phyloP scores from a whole-genome alignment of 2,888 invertebrate species.

The Andrena minutula region DNA sequence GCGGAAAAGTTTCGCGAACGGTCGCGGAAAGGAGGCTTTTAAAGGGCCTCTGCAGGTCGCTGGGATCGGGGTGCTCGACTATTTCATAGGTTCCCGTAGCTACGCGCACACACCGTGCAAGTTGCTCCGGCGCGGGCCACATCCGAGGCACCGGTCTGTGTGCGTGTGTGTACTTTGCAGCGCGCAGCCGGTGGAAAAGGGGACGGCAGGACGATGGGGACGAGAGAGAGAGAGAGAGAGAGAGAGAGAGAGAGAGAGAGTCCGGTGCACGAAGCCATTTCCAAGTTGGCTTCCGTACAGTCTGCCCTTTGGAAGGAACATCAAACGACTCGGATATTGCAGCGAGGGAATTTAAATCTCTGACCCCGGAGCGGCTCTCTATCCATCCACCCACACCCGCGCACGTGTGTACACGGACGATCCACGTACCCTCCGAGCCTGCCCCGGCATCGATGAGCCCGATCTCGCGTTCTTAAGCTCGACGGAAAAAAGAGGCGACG shows the following conservation, averaged over 20 bases:
- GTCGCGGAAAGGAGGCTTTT: conserved; percentile 39
- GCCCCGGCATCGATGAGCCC: conserved; percentile 28
- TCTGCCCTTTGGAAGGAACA: conserved; percentile 73
- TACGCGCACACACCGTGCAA: conserved; percentile 22
- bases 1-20: conserved; percentile 52
- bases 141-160: neutral
- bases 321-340: conserved; percentile 75
- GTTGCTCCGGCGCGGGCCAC: conserved; percentile 47
- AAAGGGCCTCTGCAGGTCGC: conserved; percentile 39
- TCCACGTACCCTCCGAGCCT: neutral
- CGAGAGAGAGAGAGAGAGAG: conserved; percentile 49
- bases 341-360: conserved; percentile 76
- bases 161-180: conserved; percentile 35
- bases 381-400: conserved; percentile 26
- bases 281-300: conserved; percentile 72
- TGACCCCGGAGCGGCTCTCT: conserved; percentile 63
- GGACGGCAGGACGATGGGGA: conserved; percentile 42
- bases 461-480: neutral
- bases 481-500: neutral
- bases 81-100: conserved; percentile 29
- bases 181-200: conserved; percentile 28
- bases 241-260: conserved; percentile 55
- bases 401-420: neutral
- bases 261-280: conserved; percentile 70
- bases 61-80: conserved; percentile 1